phyloP scores from a whole-genome alignment of 2,888 invertebrate species.

The Drosophila neonasuta region DNA sequence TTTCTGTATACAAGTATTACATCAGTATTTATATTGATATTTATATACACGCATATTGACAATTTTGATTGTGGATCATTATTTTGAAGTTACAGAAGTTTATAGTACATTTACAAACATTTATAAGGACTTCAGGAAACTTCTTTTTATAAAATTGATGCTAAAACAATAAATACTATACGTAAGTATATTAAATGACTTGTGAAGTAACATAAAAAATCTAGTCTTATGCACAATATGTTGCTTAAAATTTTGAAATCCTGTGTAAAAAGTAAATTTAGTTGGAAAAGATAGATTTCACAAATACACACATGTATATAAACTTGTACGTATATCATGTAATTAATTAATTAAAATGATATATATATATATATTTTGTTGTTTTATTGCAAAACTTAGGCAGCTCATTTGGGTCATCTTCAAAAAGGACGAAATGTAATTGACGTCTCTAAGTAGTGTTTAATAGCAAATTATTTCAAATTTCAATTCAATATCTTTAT shows the following conservation, averaged over 20 bases:
- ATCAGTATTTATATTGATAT: neutral
- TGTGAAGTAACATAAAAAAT: slow-evolving; percentile 17
- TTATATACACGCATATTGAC: no score
- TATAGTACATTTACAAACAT: neutral
- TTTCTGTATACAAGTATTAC: neutral
- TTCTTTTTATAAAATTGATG: neutral
- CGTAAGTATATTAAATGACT: slow-evolving; percentile 35
- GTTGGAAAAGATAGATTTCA: slow-evolving; percentile 49
- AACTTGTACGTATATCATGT: slow-evolving; percentile 41
- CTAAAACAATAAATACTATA: slow-evolving; percentile 14
- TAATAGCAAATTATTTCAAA: no score
- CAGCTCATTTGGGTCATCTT: no score
- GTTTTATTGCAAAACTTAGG: no score
- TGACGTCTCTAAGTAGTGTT: no score
- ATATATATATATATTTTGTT: slow-evolving; percentile 3
- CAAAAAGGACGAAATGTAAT: no score
- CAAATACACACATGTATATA: slow-evolving; percentile 44
- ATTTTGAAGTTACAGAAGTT: neutral
- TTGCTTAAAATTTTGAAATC: slow-evolving; percentile 44
- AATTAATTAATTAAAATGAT: slow-evolving; percentile 18
- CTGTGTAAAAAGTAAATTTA: slow-evolving; percentile 49
- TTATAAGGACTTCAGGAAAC: neutral
- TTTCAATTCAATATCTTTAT: no score
- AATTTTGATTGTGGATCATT: no score
- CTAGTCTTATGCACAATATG: slow-evolving; percentile 38